Evolutionary conservation across 2,113 vertebrate genomes (phyloP).

Genomic region (Polypterus senegalus): DNA sequence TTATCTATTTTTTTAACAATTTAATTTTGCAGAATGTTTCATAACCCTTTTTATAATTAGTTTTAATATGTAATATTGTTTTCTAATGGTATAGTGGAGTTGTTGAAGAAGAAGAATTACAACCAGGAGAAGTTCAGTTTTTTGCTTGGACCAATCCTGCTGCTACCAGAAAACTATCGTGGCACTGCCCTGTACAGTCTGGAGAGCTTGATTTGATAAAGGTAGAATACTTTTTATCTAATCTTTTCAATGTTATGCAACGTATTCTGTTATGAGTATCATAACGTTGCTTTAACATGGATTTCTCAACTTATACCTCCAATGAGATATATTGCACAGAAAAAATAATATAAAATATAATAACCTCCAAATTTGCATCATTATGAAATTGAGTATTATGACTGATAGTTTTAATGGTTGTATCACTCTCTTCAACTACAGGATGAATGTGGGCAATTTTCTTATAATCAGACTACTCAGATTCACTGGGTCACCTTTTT

Average conservation of each 20-base stretch:
- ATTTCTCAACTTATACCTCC: too few relatives aligned
- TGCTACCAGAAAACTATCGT: conserved; percentile 55
- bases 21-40: too few relatives aligned
- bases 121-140: conserved; percentile 57
- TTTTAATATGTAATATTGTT: too few relatives aligned
- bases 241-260: too few relatives aligned
- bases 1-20: too few relatives aligned
- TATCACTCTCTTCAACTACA: conserved; percentile 21
- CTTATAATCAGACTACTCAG: conserved; percentile 59
- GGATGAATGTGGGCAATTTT: conserved; percentile 82
- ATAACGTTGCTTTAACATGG: too few relatives aligned
- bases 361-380: too few relatives aligned
- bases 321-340: too few relatives aligned
- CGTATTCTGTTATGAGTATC: too few relatives aligned
- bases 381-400: too few relatives aligned
- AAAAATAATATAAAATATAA: too few relatives aligned
- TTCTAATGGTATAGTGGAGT: conserved; percentile 45
- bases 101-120: conserved; percentile 39
- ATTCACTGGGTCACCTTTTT: conserved; percentile 93
- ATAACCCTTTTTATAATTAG: too few relatives aligned
- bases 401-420: not conserved
- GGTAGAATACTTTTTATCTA: conserved; percentile 38
- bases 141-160: conserved; percentile 86
- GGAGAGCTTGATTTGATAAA: conserved; percentile 78
- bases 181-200: conserved; percentile 54